Conservation (phyloP, 1,140 invertebrate genomes). For the Polyergus mexicanus region DNA sequence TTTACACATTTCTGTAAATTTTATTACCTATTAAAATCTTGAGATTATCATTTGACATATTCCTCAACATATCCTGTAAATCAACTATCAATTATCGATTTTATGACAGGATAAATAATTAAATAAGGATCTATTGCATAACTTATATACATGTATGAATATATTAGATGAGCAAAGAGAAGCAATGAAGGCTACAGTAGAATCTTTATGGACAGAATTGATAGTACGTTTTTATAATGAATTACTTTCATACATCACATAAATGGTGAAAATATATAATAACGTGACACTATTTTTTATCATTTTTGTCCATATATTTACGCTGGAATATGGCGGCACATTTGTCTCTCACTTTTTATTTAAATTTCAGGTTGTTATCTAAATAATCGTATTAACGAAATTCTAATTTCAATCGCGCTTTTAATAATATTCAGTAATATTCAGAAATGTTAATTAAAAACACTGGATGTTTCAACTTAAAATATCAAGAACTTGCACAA, state of each 20-base stretch:
- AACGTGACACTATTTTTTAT: constrained; percentile 76
- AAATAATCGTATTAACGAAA: constrained; percentile 27
- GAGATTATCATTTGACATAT: not conserved
- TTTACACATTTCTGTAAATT: constrained; percentile 16
- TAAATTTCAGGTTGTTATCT: constrained; percentile 20
- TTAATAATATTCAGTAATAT: too few species aligned
- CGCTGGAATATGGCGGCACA: constrained; percentile 22
- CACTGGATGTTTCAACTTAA: not conserved
- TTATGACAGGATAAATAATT: not conserved
- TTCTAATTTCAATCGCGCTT: constrained; percentile 28
- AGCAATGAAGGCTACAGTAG: constrained; percentile 1
- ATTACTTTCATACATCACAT: constrained; percentile 55
- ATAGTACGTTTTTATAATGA: constrained; percentile 16
- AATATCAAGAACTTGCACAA: not conserved
- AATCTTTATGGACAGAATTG: constrained; percentile 20
- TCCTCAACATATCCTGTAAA: constrained; percentile 28
- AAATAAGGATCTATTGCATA: not conserved
- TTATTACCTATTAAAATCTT: constrained; percentile 2
- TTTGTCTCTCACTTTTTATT: not conserved
- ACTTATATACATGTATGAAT: too few species aligned
- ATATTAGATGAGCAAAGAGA: too few species aligned
- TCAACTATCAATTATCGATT: constrained; percentile 8
- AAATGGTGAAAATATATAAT: constrained; percentile 70
- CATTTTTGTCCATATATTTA: constrained; percentile 63
- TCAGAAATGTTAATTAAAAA: not conserved